These are phyloP conservation scores for Dendrocopos noguchii DNA, from an alignment of 2,113 vertebrate genomes.

Conservation along the genomic window DNA sequence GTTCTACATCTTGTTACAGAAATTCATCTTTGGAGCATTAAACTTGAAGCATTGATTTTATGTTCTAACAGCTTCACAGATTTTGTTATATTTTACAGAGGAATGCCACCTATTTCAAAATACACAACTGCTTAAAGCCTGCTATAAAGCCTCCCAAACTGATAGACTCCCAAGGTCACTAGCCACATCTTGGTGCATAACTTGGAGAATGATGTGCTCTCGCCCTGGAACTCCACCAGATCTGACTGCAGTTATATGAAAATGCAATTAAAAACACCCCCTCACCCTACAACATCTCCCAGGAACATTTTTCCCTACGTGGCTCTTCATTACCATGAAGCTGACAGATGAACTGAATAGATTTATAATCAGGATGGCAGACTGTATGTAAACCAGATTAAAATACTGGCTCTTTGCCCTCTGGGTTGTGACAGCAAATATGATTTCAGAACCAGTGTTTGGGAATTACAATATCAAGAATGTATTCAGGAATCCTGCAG, in stretches of 20 bases:
- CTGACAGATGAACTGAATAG: slow-evolving; percentile 67
- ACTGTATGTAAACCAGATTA: slow-evolving; percentile 55
- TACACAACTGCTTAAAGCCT: slow-evolving; percentile 56
- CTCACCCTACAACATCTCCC: slow-evolving; percentile 65
- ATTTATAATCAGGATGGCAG: slow-evolving; percentile 66
- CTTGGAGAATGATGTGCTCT: too few relatives aligned
- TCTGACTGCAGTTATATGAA: slow-evolving; percentile 68
- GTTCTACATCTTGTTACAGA: slow-evolving; percentile 69
- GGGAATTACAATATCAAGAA: slow-evolving; percentile 36
- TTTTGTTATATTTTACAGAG: slow-evolving; percentile 67
- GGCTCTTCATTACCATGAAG: slow-evolving; percentile 58
- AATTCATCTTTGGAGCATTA: slow-evolving; percentile 71
- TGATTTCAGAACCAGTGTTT: slow-evolving; percentile 5
- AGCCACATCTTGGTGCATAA: too few relatives aligned
- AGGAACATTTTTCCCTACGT: slow-evolving; percentile 44
- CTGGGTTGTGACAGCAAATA: slow-evolving; percentile 23
- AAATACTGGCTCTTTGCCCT: slow-evolving; percentile 60
- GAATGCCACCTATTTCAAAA: slow-evolving; percentile 71
- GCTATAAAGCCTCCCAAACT: slow-evolving; percentile 56
- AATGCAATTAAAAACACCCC: slow-evolving; percentile 65
- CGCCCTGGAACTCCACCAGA: slow-evolving; percentile 48
- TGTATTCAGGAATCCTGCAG: slow-evolving; percentile 33
- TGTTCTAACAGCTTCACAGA: slow-evolving; percentile 59
- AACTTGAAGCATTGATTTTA: slow-evolving; percentile 69
- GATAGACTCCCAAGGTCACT: too few relatives aligned